These are phyloP conservation scores for Halcyon chelicuti DNA, from an alignment of 2,797 vertebrate species.

Conservation along the genomic window DNA sequence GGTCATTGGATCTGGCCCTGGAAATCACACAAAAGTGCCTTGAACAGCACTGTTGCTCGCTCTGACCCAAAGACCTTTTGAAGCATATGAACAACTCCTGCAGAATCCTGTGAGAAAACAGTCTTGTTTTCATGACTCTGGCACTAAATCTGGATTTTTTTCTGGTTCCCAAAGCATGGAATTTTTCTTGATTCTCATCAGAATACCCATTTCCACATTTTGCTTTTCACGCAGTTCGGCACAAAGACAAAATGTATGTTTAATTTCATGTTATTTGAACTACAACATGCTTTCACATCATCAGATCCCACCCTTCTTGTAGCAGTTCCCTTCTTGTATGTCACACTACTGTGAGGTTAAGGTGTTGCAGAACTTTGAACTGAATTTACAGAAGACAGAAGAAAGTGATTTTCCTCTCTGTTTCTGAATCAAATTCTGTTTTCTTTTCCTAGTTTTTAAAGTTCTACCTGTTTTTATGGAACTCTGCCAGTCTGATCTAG, in stretches of 20 bases:
- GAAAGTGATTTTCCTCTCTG: neutral
- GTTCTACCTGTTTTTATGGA: neutral
- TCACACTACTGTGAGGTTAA: neutral
- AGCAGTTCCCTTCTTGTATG: neutral
- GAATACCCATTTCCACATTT: neutral
- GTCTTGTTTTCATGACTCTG: neutral
- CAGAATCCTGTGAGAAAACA: neutral
- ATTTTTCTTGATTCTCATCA: neutral
- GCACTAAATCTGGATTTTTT: neutral
- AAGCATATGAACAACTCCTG: accelerated
- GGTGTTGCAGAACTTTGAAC: neutral
- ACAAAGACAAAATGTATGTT: neutral
- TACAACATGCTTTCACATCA: neutral
- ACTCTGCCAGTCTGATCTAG: neutral
- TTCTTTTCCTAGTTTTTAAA: neutral
- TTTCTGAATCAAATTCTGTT: neutral
- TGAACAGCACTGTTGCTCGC: neutral
- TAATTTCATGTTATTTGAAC: neutral
- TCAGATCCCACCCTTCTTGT: neutral
- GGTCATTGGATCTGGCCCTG: neutral
- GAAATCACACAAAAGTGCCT: accelerated
- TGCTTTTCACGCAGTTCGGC: neutral
- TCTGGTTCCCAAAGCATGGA: neutral
- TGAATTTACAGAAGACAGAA: neutral
- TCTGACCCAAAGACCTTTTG: neutral